Base-by-base conservation (phyloP, 2,888 invertebrate species). In the Caenorhabditis afra region DNA sequence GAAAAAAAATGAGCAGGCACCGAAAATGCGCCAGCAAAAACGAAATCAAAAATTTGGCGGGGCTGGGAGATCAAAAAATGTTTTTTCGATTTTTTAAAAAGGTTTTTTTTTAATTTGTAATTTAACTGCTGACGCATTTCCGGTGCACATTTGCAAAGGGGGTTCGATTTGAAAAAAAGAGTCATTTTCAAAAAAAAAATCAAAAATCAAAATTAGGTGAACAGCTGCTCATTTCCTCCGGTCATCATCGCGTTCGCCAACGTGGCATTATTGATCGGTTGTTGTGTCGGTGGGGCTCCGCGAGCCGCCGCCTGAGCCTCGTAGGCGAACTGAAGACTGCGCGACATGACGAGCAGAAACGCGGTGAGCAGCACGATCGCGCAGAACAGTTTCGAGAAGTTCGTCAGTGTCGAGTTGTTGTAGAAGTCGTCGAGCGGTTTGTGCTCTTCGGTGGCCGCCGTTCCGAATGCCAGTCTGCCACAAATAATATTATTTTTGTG, bases 381-480 rank as follows among this genome's bases (percentile, higher is more conserved):
- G 57, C 85, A 85, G 68, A 85, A 85, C 29, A 84, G 52, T 45
- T 85, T 83, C 3, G 81, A 74, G 49, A 86, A 76, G 66, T 82
- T 85, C 1, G 86, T 85, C 10, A 87, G 73, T 1, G 87, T 87
- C n/a, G 87, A 84, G 68, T 87, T 87, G 67, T 87, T 87, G 79
- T 87, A 87, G 70, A 87, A 87, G 23, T 87, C 87, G 47, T 83
- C 77, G 22, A 86, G 79, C 11, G 85, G 83, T 61, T 82, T 84
- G 52, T 79, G 75, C 37, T 79, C 79, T 70, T 86, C 84, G 0
- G 68, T 70, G 8, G 67, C 75, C 10, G 76, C 52, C 22, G 70
- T 77, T 10, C 83, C 86, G 22, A 87, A 87, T 11, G 87, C 87
- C 35, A 87, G 59, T 82, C 87, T 87, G 82, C n/a, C 39, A 81